Percentiles rank a stretch among this genome's conserved stretches.
These are phyloP conservation scores for Leucoptera coffeella DNA, from an alignment of 2,888 invertebrate species.

Conservation along the genomic window DNA sequence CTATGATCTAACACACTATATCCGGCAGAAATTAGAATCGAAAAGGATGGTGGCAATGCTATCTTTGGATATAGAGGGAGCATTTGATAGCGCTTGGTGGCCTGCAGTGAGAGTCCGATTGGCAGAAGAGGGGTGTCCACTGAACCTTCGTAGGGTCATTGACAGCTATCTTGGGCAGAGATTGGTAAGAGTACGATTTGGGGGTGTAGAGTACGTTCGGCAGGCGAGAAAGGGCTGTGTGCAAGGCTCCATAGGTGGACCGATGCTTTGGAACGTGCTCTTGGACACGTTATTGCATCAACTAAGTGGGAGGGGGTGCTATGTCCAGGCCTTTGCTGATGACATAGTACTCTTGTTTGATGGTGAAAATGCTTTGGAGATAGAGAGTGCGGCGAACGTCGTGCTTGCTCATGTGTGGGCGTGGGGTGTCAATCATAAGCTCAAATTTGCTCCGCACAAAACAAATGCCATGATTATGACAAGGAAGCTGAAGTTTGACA, in stretches of 20 bases:
- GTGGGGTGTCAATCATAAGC: constrained; percentile 4
- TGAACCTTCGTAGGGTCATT: constrained; percentile 5
- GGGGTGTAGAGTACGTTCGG: constrained; percentile 1
- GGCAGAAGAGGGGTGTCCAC: too few species aligned
- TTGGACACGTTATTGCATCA: constrained; percentile 5
- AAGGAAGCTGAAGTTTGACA: too few species aligned
- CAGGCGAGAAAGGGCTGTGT: constrained; percentile 6
- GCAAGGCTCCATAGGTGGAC: too few species aligned
- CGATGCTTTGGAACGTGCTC: too few species aligned
- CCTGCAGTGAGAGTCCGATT: constrained; percentile 9
- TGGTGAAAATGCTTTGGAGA: neutral
- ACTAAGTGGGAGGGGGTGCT: too few species aligned
- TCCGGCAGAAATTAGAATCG: constrained; percentile 1
- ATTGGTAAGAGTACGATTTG: constrained; percentile 4
- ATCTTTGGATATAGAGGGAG: constrained; percentile 10
- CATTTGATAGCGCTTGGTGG: constrained; percentile 14
- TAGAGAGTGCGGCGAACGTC: constrained; percentile 3
- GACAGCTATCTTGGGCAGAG: constrained; percentile 3
- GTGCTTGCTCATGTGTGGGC: constrained; percentile 1
- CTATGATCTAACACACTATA: constrained; percentile 5
- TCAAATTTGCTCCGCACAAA: too few species aligned
- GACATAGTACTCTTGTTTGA: constrained; percentile 4
- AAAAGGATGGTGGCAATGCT: constrained; percentile 6
- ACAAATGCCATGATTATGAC: too few species aligned
- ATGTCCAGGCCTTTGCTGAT: too few species aligned